Evolutionary conservation across 92 coral and sea anemone species (phyloP).

Genomic region (Bergia puertoricense): DNA sequence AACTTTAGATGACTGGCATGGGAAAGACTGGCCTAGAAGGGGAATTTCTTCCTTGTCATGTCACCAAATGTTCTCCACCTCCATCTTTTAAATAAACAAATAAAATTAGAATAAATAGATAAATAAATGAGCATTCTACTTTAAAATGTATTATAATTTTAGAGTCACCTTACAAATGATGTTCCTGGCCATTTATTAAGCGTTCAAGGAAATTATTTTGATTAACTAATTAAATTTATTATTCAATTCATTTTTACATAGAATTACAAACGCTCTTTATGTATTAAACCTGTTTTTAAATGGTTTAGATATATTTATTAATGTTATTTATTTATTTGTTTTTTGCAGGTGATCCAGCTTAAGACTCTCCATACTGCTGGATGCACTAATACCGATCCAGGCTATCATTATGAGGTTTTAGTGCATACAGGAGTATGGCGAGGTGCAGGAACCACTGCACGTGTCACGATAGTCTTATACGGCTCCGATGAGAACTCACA

Average conservation of each 20-base stretch:
- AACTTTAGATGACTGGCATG: neutral
- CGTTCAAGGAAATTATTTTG: slow-evolving; percentile 5
- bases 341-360: slow-evolving; percentile 3
- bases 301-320: slow-evolving; percentile 8
- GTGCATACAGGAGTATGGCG: slow-evolving; percentile 42
- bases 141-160: neutral
- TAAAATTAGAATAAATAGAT: neutral
- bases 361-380: slow-evolving; percentile 16
- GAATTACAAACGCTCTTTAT: neutral
- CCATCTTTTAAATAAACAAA: neutral
- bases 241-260: slow-evolving; percentile 3
- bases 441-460: slow-evolving; percentile 34
- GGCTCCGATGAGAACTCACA: slow-evolving; percentile 21
- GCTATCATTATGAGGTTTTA: slow-evolving; percentile 28
- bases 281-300: slow-evolving; percentile 4
- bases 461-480: neutral
- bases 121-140: no score
- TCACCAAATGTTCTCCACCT: neutral
- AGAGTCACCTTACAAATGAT: neutral
- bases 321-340: slow-evolving; percentile 4
- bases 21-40: neutral
- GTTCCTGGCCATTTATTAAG: slow-evolving; percentile 4
- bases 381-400: neutral
- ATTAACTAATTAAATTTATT: slow-evolving; percentile 7
- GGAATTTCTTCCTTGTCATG: neutral